phyloP scores from a whole-genome alignment of 1,140 invertebrate genomes.

The Argopecten irradians region DNA sequence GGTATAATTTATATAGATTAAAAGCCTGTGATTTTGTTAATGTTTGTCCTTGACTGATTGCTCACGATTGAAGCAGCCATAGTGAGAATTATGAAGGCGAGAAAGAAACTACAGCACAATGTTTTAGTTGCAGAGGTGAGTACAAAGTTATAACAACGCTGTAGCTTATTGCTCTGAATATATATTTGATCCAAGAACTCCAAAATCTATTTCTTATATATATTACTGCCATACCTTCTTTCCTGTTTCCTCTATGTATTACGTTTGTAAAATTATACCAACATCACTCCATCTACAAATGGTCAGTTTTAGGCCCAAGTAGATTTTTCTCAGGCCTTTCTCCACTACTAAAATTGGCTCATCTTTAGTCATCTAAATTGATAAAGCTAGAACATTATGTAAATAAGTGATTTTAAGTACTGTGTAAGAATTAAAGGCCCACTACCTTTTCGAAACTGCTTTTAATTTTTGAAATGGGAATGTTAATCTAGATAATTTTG shows the following conservation, averaged over 20 bases:
- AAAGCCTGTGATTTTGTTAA: no score
- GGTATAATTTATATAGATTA: neutral
- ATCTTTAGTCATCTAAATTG: no score
- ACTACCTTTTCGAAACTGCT: no score
- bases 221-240: neutral
- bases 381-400: no score
- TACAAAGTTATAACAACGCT: neutral
- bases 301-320: no score
- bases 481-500: no score
- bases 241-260: neutral
- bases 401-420: no score
- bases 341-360: no score
- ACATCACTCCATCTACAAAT: no score
- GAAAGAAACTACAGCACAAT: constrained; percentile 92
- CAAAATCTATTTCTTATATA: constrained; percentile 23
- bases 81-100: constrained; percentile 99
- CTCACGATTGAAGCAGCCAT: constrained; percentile 96
- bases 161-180: neutral
- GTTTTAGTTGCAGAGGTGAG: constrained; percentile 92
- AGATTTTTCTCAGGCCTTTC: no score
- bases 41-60: constrained; percentile 56
- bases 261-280: neutral
- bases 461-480: no score
- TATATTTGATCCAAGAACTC: neutral
- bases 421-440: no score